Evolutionary conservation across 2,113 vertebrate species (phyloP), one percentile per base, ranked within the genome.

Genomic region (Anolis sagrei): DNA sequence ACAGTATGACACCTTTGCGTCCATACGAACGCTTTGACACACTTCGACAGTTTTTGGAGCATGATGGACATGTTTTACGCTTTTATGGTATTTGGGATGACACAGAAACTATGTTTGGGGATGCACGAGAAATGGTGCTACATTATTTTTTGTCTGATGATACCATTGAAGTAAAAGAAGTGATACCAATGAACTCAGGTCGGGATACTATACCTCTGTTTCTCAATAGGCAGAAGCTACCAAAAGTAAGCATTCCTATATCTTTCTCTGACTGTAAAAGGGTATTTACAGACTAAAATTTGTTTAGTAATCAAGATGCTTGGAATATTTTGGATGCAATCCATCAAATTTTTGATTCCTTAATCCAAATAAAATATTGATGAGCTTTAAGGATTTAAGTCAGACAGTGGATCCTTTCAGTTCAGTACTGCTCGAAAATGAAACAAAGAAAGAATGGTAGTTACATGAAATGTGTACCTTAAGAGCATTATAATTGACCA

Each of bases 71-170:
- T 23, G 96, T 99, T 84, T 94, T 99, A 86, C 94, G 97, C n/a
- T 99, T 99, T 95, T 96, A 92, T 79, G 97, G 98, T 84, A 68
- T 96, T 66, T 99, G 98, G 98, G 93, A 98, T 82, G 97, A 99
- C 90, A 92, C 97, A 0, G 87, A 89, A 21, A 95, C 78, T 1
- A 0, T 86, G 70, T 95, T 93, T 79, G 95, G 95, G 2, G 97
- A 97, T 68, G 88, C 75, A 0, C 95, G 96, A 82, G 94, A 98
- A 73, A 95, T 99, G 23, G 21, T 97, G 19, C 92, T 99, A 81
- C 97, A 95, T 93, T 99, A 98, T 90, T 99, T 97, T 89, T 95
- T 99, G 89, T 90, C 96, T 68, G 98, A 99, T 87, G 98, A 98
- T 93, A 99, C 98, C 39, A 85, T 99, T 13, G 97, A 98, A 94